Evolutionary conservation across 2,888 invertebrate species (phyloP).

Genomic region (Biston betularia): DNA sequence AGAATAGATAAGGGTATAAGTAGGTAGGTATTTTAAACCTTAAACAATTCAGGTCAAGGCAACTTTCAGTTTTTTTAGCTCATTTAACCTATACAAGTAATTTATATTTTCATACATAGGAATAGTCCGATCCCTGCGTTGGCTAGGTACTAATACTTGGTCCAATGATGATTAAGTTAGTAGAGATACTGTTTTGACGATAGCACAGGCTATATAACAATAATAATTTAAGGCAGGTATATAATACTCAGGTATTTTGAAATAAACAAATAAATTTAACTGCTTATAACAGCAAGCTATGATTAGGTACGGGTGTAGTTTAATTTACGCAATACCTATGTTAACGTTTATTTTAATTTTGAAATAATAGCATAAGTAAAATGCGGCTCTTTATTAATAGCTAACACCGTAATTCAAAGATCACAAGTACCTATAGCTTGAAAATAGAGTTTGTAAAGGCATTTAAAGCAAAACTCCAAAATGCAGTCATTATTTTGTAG

Average conservation of each 20-base stretch:
- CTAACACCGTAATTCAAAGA: background rate
- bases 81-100: slow-evolving; percentile 7
- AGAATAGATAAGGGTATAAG: slow-evolving; percentile 32
- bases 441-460: slow-evolving; percentile 13
- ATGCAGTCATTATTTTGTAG: slow-evolving; percentile 35
- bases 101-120: slow-evolving; percentile 18
- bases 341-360: slow-evolving; percentile 6
- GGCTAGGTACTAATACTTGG: slow-evolving; percentile 30
- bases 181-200: slow-evolving; percentile 2
- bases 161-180: slow-evolving; percentile 22
- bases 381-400: slow-evolving; percentile 3
- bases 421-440: slow-evolving; percentile 8
- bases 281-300: slow-evolving; percentile 7
- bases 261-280: slow-evolving; percentile 2
- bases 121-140: slow-evolving; percentile 30
- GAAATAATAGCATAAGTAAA: slow-evolving; percentile 8
- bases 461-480: slow-evolving; percentile 30
- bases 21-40: slow-evolving; percentile 14
- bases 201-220: background rate
- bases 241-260: slow-evolving; percentile 12
- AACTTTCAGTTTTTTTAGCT: slow-evolving; percentile 16
- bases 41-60: slow-evolving; percentile 19
- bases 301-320: background rate
- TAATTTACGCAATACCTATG: background rate
- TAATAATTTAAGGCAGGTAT: slow-evolving; percentile 11